Conservation (phyloP, 1,140 invertebrate genomes). For the Vanessa atalanta region DNA sequence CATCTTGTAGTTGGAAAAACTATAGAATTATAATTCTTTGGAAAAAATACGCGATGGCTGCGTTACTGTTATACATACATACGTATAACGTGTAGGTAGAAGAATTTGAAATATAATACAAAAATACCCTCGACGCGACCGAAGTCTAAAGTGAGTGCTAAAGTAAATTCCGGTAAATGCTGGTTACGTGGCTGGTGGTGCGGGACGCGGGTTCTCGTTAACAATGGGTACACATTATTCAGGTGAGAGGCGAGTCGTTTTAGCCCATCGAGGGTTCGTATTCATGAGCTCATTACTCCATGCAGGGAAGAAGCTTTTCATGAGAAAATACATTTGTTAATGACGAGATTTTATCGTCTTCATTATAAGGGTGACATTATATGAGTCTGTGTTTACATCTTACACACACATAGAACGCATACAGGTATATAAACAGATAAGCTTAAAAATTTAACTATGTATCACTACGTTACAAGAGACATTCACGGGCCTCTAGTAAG, state of each 20-base stretch:
- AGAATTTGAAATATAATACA: too few species aligned
- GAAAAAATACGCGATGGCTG: too few species aligned
- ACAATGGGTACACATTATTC: neutral
- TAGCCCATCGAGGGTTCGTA: neutral
- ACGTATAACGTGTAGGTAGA: too few species aligned
- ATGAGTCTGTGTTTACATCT: neutral
- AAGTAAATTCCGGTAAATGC: neutral
- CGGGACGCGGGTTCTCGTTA: neutral
- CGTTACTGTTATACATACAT: too few species aligned
- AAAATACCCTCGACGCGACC: too few species aligned
- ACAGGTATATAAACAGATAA: too few species aligned
- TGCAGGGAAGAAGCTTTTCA: neutral
- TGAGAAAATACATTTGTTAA: neutral
- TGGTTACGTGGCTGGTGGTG: neutral
- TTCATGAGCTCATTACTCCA: slow-evolving; percentile 8
- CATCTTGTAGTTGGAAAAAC: too few species aligned
- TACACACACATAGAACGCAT: neutral
- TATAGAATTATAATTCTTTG: too few species aligned
- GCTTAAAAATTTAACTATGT: too few species aligned
- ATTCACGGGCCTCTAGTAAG: too few species aligned
- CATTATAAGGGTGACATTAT: neutral
- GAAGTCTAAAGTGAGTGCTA: too few species aligned
- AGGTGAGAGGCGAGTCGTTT: slow-evolving; percentile 1
- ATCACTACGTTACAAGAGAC: too few species aligned
- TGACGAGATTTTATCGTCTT: neutral